Conservation (phyloP, 2,797 vertebrate species). For the Melanotaenia parkinsoni region DNA sequence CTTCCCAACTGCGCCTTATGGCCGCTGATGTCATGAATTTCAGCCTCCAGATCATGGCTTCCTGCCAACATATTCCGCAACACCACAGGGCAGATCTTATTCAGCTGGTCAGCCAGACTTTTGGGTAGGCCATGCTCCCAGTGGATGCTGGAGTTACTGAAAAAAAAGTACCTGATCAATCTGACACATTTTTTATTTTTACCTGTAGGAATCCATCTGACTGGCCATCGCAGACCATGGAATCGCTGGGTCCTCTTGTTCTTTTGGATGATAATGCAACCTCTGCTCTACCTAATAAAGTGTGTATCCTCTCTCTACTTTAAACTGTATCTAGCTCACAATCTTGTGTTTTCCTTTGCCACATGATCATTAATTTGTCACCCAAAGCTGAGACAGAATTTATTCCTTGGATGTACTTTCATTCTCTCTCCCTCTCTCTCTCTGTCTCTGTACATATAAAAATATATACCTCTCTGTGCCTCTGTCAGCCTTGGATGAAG, state of each 20-base stretch:
- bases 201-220: constrained; percentile 66
- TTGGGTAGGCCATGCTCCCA: constrained; percentile 66
- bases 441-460: background rate
- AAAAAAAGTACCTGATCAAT: background rate
- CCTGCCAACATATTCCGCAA: constrained; percentile 69
- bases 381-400: background rate
- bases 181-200: constrained; percentile 7
- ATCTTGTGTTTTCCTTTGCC: background rate
- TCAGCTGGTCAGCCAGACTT: constrained; percentile 62
- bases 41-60: constrained; percentile 65
- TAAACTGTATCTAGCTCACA: background rate
- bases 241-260: constrained; percentile 66
- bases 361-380: background rate
- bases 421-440: background rate
- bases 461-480: background rate
- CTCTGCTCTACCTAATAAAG: constrained; percentile 65
- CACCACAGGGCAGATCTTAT: constrained; percentile 55
- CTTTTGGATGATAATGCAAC: constrained; percentile 58
- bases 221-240: constrained; percentile 71
- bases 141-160: background rate
- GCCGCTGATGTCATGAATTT: constrained; percentile 49
- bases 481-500: constrained; percentile 74
- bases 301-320: constrained; percentile 11
- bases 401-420: background rate
- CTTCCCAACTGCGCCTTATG: constrained; percentile 61